phyloP scores from a whole-genome alignment of 2,797 vertebrate genomes.

The Loriculus beryllinus region DNA sequence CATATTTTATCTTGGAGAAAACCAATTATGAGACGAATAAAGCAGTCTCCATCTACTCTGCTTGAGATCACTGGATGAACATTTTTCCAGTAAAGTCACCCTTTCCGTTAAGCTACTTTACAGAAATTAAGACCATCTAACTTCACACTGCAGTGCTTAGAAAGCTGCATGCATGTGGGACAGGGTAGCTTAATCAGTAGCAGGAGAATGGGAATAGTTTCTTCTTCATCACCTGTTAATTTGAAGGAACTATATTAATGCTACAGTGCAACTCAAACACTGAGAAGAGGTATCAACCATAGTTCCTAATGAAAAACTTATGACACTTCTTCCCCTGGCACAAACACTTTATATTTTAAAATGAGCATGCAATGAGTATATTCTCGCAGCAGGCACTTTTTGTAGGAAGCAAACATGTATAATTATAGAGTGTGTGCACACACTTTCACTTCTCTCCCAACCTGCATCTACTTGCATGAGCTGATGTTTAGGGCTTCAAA shows the following conservation, averaged over 20 bases:
- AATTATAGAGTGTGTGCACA: background rate
- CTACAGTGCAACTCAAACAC: background rate
- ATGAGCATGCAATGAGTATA: background rate
- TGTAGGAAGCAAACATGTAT: background rate
- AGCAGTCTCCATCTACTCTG: background rate
- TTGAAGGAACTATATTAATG: background rate
- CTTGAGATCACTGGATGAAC: background rate
- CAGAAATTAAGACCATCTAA: background rate
- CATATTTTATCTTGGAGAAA: background rate
- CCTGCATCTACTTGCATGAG: background rate
- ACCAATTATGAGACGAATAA: background rate
- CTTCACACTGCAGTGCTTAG: background rate
- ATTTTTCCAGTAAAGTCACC: background rate
- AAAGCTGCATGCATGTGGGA: background rate
- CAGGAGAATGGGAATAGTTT: background rate
- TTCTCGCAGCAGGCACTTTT: background rate
- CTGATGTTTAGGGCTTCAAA: background rate
- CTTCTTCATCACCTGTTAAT: background rate
- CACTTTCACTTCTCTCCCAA: constrained; percentile 36
- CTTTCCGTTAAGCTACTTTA: background rate
- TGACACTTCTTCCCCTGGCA: background rate
- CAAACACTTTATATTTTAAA: constrained; percentile 14
- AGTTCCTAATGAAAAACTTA: background rate
- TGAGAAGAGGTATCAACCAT: background rate
- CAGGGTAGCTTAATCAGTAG: background rate